Percentiles rank a stretch among this genome's conserved stretches.
Conservation (phyloP, 2,113 vertebrate genomes). For the Cygnus buccinator region DNA sequence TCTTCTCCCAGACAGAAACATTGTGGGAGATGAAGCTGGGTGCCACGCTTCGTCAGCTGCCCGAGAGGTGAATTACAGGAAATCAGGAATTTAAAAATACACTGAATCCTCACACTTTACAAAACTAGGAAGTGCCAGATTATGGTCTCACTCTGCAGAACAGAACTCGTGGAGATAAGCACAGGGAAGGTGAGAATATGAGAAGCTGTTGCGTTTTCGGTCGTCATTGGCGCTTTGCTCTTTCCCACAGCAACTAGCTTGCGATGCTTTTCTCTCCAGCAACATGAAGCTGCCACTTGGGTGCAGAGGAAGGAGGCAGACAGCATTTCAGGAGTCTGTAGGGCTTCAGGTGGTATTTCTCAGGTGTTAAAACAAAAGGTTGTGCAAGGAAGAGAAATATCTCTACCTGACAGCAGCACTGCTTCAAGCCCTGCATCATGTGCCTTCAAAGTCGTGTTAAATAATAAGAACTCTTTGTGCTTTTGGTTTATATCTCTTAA, state of each 20-base stretch:
- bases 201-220: neutral
- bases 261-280: neutral
- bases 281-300: neutral
- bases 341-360: neutral
- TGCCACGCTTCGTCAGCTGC: neutral
- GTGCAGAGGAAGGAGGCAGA: fast-evolving
- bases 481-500: neutral
- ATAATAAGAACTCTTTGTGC: neutral
- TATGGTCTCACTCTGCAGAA: neutral
- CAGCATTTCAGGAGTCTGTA: neutral
- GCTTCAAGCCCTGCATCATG: fast-evolving
- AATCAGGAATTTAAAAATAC: neutral
- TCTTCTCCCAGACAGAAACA: neutral
- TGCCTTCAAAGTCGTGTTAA: fast-evolving
- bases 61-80: neutral
- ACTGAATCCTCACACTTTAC: fast-evolving
- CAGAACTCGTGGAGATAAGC: neutral
- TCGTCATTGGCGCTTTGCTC: neutral
- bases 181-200: neutral
- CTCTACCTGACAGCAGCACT: fast-evolving
- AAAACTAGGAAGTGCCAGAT: neutral
- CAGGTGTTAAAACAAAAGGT: neutral
- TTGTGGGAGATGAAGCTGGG: neutral
- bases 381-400: neutral
- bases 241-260: neutral